phyloP scores from a whole-genome alignment of 2,797 vertebrate species.

The Peromyscus eremicus region DNA sequence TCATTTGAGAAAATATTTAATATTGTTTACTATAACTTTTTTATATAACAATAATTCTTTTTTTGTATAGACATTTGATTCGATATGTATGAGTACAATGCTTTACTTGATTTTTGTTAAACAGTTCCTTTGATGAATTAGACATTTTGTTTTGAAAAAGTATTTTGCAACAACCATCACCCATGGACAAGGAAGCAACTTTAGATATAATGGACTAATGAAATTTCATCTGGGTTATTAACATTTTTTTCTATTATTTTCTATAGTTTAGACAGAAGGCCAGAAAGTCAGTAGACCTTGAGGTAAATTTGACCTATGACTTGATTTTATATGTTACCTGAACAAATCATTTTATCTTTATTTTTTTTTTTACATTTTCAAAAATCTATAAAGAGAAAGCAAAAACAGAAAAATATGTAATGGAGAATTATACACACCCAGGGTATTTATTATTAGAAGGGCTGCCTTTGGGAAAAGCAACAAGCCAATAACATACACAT shows the following conservation, averaged over 20 bases:
- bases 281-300: not conserved
- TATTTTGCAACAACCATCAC: conserved; percentile 2
- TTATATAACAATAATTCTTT: not conserved
- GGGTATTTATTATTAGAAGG: not conserved
- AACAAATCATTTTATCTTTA: conserved; percentile 6
- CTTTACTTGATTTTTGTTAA: conserved; percentile 38
- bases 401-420: conserved; percentile 20
- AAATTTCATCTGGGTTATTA: conserved; percentile 46
- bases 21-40: not conserved
- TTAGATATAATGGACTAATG: not conserved
- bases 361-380: not conserved
- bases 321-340: not conserved
- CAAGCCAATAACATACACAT: not conserved
- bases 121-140: conserved; percentile 21
- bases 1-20: conserved; percentile 4
- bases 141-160: conserved; percentile 39
- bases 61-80: not conserved
- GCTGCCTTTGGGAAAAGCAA: not conserved
- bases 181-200: conserved; percentile 41
- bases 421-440: not conserved
- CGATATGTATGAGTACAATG: not conserved
- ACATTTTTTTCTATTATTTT: conserved; percentile 6
- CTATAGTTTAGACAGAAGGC: not conserved
- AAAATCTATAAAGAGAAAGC: not conserved
- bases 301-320: not conserved